Conservation (phyloP, 1,140 invertebrate genomes). For the honey bee (Apis mellifera) region DNA sequence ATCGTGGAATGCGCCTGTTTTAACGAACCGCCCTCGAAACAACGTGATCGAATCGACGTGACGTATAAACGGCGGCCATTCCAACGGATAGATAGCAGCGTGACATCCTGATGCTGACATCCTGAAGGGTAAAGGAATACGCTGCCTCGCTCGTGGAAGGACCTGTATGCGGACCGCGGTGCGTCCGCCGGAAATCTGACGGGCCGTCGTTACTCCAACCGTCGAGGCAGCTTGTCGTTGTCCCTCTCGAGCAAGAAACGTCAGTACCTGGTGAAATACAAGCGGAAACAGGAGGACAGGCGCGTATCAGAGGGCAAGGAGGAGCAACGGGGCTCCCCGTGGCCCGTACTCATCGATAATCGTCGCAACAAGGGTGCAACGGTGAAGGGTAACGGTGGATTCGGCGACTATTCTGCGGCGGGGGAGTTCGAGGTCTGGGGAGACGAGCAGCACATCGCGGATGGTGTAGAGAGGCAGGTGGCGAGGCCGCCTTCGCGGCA, state of each 20-base stretch:
- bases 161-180: constrained; percentile 38
- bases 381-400: constrained; percentile 80
- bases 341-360: constrained; percentile 62
- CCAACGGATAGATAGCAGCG: not conserved
- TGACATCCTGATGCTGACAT: constrained; percentile 41
- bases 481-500: constrained; percentile 75
- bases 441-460: constrained; percentile 75
- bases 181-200: constrained; percentile 65
- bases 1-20: constrained; percentile 34
- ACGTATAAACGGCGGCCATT: rapidly evolving
- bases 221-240: constrained; percentile 60
- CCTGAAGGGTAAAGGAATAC: not conserved
- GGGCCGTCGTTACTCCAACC: constrained; percentile 53
- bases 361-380: constrained; percentile 75
- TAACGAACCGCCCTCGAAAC: not conserved
- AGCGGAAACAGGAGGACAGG: constrained; percentile 51
- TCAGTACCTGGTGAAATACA: constrained; percentile 60
- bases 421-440: constrained; percentile 81
- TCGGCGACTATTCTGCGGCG: constrained; percentile 80
- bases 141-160: constrained; percentile 20
- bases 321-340: constrained; percentile 48
- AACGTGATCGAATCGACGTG: not conserved
- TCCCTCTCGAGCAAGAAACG: constrained; percentile 45
- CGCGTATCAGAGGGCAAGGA: constrained; percentile 25
- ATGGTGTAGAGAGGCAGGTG: constrained; percentile 75